Evolutionary conservation across 2,113 vertebrate species (phyloP).

Genomic region (Sialia sialis): DNA sequence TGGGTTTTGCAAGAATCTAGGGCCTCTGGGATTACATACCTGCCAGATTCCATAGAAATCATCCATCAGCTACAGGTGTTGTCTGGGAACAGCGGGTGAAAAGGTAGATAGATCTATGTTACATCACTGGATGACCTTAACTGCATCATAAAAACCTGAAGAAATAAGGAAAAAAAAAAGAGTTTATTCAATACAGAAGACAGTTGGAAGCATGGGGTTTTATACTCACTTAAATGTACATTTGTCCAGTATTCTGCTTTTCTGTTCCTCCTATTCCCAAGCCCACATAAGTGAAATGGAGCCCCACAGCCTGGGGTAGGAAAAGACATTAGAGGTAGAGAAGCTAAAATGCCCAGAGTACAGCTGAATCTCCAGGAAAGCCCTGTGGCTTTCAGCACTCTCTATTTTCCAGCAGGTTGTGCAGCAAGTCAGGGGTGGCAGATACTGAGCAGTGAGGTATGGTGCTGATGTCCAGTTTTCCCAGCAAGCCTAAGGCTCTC

Average conservation of each 20-base stretch:
- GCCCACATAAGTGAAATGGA: not conserved
- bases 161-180: not conserved
- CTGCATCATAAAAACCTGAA: not conserved
- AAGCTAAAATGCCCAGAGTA: not conserved
- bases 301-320: not conserved
- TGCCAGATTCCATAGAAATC: not conserved
- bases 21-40: not conserved
- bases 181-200: not conserved
- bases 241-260: not conserved
- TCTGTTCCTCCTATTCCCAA: not conserved
- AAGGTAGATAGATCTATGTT: not conserved
- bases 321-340: not conserved
- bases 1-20: not conserved
- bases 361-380: not conserved
- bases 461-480: not conserved
- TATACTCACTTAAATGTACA: not conserved
- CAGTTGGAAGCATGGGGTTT: not conserved
- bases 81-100: not conserved
- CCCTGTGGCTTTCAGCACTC: not conserved
- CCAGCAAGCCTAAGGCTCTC: not conserved
- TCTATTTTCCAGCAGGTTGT: not conserved
- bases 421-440: not conserved
- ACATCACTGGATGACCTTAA: not conserved
- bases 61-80: not conserved
- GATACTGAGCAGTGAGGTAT: not conserved